Evolutionary conservation across 2,888 invertebrate species (phyloP).

Genomic region (Odontothrips loti): DNA sequence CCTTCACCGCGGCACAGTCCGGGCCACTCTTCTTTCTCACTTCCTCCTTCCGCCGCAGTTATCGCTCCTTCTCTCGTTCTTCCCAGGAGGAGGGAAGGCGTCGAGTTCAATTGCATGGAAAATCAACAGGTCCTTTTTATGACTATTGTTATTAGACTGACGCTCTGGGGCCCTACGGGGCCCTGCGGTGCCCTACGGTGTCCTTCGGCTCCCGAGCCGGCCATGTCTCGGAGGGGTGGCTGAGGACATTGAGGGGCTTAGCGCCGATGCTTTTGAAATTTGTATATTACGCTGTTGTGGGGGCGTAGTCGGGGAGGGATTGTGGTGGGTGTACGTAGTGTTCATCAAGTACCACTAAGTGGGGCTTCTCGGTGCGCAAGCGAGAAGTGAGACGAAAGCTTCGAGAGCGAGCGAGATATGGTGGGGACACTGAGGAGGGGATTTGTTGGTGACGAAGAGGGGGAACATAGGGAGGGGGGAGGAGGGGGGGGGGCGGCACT

Average conservation of each 20-base stretch:
- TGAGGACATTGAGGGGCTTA: background rate
- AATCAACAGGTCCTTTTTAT: conserved; percentile 24
- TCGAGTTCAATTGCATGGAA: conserved; percentile 19
- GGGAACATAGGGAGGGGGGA: background rate
- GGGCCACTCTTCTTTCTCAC: background rate
- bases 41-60: background rate
- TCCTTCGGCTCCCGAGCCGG: too few relatives aligned
- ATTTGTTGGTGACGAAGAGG: background rate
- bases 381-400: background rate
- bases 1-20: background rate
- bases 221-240: too few relatives aligned
- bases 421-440: background rate
- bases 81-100: background rate
- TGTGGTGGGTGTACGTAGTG: too few relatives aligned
- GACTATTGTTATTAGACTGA: conserved; percentile 17
- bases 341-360: background rate
- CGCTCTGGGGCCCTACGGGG: background rate
- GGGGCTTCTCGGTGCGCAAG: background rate
- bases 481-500: background rate
- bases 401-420: background rate
- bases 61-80: background rate
- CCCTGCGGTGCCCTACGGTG: background rate
- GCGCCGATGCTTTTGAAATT: background rate
- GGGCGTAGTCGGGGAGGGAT: too few relatives aligned
- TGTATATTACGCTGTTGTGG: too few relatives aligned